Evolutionary conservation across 2,888 invertebrate genomes (phyloP).

Genomic region (Octonoba sinensis): DNA sequence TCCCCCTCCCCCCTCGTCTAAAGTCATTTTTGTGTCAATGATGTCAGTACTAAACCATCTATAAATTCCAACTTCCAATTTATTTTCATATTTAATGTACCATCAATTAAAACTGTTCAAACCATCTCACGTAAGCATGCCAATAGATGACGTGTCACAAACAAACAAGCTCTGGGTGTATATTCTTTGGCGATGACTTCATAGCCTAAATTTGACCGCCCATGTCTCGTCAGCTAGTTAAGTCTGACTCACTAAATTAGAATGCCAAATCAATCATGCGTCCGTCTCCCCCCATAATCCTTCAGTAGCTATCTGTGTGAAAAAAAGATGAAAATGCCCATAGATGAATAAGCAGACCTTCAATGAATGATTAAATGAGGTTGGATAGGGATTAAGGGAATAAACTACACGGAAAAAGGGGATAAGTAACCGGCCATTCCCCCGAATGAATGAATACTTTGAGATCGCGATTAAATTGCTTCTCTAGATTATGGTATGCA

Average conservation of each 20-base stretch:
- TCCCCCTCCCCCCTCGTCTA: too few species aligned
- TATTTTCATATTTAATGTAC: too few species aligned
- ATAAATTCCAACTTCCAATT: too few species aligned
- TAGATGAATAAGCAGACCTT: constrained; percentile 39
- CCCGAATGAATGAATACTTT: constrained; percentile 31
- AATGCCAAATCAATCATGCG: constrained; percentile 42
- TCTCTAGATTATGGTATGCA: constrained; percentile 41
- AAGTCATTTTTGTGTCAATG: too few species aligned
- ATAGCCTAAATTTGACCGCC: too few species aligned
- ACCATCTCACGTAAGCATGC: too few species aligned
- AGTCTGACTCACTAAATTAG: constrained; percentile 4
- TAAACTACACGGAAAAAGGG: constrained; percentile 20
- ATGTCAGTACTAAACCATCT: too few species aligned
- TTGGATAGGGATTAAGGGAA: constrained; percentile 32
- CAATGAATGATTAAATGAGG: constrained; percentile 51
- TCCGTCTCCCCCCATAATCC: constrained; percentile 29
- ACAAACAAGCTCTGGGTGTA: too few species aligned
- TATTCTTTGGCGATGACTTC: too few species aligned
- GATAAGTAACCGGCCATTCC: constrained; percentile 23
- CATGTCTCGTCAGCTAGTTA: too few species aligned
- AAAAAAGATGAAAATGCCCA: background rate
- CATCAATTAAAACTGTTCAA: too few species aligned
- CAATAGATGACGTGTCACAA: too few species aligned
- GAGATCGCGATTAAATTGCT: constrained; percentile 43
- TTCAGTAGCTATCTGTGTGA: constrained; percentile 15